Percentiles rank a stretch among this genome's conserved stretches.
Evolutionary conservation across 2,797 vertebrate genomes (phyloP).

Genomic region (Sebastes oblongus): DNA sequence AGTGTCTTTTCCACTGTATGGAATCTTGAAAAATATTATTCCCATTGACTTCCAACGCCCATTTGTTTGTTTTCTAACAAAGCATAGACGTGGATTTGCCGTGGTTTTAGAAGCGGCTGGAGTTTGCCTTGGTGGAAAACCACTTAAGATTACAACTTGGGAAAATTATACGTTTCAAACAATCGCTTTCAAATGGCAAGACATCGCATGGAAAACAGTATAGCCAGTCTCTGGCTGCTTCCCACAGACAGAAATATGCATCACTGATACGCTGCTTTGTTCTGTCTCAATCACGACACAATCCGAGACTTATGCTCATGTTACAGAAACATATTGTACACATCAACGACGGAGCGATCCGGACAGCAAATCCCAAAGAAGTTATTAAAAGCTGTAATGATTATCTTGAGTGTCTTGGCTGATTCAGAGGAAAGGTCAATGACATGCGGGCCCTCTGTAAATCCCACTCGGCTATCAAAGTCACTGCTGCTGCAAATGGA

Average conservation of each 20-base stretch:
- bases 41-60: constrained; percentile 21
- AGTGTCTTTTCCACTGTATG: not conserved
- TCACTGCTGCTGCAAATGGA: constrained; percentile 1
- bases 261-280: constrained; percentile 32
- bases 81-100: constrained; percentile 21
- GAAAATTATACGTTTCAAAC: constrained; percentile 63
- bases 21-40: constrained; percentile 26
- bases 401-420: constrained; percentile 19
- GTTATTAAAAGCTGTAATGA: constrained; percentile 17
- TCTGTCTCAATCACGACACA: constrained; percentile 11
- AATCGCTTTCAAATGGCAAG: constrained; percentile 54
- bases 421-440: constrained; percentile 43
- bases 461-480: constrained; percentile 34
- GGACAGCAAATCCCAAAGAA: constrained; percentile 1
- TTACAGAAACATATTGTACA: constrained; percentile 1
- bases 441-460: constrained; percentile 4
- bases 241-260: constrained; percentile 52
- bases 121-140: constrained; percentile 54
- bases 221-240: constrained; percentile 30
- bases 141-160: constrained; percentile 57
- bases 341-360: not conserved
- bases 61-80: constrained; percentile 55
- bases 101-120: constrained; percentile 40
- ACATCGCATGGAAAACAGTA: constrained; percentile 32
- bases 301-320: not conserved